phyloP scores from a whole-genome alignment of 1,140 invertebrate genomes.

The Bombus superbus region DNA sequence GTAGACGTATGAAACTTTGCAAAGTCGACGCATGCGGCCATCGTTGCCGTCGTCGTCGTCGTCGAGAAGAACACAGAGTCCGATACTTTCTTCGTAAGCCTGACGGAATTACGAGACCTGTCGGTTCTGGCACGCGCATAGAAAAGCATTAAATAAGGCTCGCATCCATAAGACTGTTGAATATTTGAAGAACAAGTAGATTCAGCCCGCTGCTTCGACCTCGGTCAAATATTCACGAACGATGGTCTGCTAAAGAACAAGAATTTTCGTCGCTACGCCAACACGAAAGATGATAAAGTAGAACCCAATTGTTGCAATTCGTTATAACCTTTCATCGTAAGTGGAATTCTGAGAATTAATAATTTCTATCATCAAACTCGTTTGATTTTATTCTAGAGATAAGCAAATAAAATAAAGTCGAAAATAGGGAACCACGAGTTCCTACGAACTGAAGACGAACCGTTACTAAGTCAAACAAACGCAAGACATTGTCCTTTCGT shows the following conservation, averaged over 20 bases:
- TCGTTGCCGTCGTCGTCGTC: constrained; percentile 53
- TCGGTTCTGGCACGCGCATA: constrained; percentile 4
- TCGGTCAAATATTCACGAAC: constrained; percentile 38
- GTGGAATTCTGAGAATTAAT: neutral
- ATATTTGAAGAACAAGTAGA: constrained; percentile 57
- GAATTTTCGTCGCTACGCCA: neutral
- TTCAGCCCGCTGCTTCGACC: constrained; percentile 17
- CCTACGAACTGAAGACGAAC: neutral
- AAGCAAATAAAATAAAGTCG: neutral
- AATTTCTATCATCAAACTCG: neutral
- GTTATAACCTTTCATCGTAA: no score
- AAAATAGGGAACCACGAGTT: neutral
- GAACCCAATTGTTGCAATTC: neutral
- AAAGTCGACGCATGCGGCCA: constrained; percentile 62
- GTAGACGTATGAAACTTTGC: constrained; percentile 71
- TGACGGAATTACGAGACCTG: constrained; percentile 52
- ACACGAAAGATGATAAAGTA: neutral
- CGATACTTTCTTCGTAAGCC: constrained; percentile 57
- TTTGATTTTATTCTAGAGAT: neutral
- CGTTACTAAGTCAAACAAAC: neutral
- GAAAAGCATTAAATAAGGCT: constrained; percentile 42
- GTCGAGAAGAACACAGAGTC: neutral
- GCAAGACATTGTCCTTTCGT: neutral
- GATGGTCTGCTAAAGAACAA: neutral
- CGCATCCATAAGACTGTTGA: constrained; percentile 20